These are phyloP conservation scores for Emydoidea blandingii DNA, from an alignment of 2,797 vertebrate species.

Conservation along the genomic window DNA sequence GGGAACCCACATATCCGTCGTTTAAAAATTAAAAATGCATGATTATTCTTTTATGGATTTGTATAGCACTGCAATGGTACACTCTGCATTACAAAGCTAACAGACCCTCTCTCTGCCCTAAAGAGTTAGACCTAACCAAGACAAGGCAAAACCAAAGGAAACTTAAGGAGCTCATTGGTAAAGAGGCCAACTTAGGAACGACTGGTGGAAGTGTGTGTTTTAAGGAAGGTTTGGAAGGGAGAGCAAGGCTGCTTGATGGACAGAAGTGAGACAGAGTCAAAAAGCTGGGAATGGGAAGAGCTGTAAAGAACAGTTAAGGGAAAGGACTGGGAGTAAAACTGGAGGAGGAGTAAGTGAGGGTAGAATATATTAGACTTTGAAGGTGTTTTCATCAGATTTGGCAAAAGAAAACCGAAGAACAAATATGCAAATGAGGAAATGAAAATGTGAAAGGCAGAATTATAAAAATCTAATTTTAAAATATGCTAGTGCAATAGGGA, in stretches of 20 bases:
- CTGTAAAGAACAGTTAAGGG: not conserved
- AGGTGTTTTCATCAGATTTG: not conserved
- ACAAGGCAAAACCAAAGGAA: not conserved
- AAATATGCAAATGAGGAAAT: not conserved
- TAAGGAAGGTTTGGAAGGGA: constrained; percentile 1
- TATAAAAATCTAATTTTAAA: not conserved
- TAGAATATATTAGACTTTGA: not conserved
- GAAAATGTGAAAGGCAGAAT: constrained; percentile 30
- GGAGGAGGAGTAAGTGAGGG: not conserved
- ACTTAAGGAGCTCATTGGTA: not conserved
- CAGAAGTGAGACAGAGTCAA: not conserved
- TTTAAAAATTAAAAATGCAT: not conserved
- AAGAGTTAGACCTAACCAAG: not conserved
- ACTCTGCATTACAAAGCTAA: not conserved
- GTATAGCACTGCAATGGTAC: not conserved
- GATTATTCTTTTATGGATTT: not conserved
- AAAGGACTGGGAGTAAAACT: not conserved
- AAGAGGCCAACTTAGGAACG: not conserved
- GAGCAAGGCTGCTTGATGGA: not conserved
- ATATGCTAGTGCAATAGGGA: not conserved
- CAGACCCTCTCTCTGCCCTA: not conserved
- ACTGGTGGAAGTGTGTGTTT: not conserved
- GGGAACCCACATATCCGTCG: not conserved
- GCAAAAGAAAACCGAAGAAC: not conserved
- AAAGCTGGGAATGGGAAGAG: constrained; percentile 5